These are phyloP conservation scores for Lycia hirtaria DNA, from an alignment of 2,888 invertebrate genomes.

Conservation along the genomic window DNA sequence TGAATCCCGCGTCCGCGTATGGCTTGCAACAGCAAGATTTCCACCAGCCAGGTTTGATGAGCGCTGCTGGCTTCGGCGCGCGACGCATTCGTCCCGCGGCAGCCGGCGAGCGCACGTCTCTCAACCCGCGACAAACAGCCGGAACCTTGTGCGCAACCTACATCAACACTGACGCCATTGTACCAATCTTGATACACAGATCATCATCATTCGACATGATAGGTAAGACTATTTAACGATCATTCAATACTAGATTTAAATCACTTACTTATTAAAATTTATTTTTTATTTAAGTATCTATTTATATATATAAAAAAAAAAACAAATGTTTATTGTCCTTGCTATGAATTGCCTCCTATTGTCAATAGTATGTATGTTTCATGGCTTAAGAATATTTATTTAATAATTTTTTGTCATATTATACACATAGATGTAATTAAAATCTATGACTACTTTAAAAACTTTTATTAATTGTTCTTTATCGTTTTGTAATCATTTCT, in stretches of 20 bases:
- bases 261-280: not conserved
- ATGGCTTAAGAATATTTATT: too few relatives aligned
- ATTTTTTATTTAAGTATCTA: not conserved
- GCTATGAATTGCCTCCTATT: too few relatives aligned
- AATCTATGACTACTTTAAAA: too few relatives aligned
- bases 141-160: conserved; percentile 75
- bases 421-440: too few relatives aligned
- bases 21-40: not conserved
- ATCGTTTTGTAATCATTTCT: too few relatives aligned
- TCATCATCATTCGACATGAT: conserved; percentile 69
- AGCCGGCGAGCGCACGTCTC: conserved; percentile 69
- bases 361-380: too few relatives aligned
- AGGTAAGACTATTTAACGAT: conserved; percentile 68
- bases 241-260: conserved; percentile 5
- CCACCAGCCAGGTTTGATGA: not conserved
- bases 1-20: not conserved
- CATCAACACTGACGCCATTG: conserved; percentile 81
- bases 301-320: too few relatives aligned
- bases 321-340: too few relatives aligned
- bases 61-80: conserved; percentile 35
- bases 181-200: conserved; percentile 57
- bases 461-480: too few relatives aligned
- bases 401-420: too few relatives aligned
- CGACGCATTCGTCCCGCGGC: conserved; percentile 73
- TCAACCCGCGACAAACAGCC: conserved; percentile 43